A percentile compares a stretch with the other conserved stretches of the same genome.
Conservation (phyloP, 2,797 vertebrate species). For the Oreortyx pictus region DNA sequence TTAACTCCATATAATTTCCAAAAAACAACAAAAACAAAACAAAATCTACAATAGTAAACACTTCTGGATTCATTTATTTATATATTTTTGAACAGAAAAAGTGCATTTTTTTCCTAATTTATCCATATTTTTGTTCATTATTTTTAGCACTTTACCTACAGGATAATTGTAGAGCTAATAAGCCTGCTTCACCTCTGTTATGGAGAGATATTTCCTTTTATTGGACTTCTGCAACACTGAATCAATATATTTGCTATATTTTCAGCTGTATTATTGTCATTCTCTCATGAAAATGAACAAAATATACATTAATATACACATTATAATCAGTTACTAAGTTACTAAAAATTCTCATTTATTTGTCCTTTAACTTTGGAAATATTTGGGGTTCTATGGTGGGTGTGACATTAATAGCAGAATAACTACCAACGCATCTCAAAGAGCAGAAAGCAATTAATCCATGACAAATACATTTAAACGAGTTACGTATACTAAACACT, state of each 20-base stretch:
- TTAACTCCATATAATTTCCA: background rate
- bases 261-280: background rate
- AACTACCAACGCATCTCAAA: background rate
- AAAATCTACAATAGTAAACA: background rate
- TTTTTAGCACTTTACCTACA: background rate
- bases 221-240: background rate
- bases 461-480: background rate
- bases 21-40: background rate
- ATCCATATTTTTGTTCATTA: background rate
- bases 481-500: background rate
- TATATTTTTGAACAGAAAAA: background rate
- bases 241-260: background rate
- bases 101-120: background rate
- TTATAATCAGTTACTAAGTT: background rate
- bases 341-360: background rate
- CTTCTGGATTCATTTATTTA: background rate
- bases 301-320: background rate
- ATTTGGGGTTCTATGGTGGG: background rate
- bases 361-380: conserved; percentile 1
- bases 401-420: background rate
- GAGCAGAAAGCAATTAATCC: conserved; percentile 22
- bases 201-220: background rate
- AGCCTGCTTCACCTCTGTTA: background rate
- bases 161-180: background rate
- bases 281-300: background rate